A percentile compares a stretch with the other conserved stretches of the same genome.
phyloP scores from a whole-genome alignment of 2,113 vertebrate species.

The Elgaria multicarinata region DNA sequence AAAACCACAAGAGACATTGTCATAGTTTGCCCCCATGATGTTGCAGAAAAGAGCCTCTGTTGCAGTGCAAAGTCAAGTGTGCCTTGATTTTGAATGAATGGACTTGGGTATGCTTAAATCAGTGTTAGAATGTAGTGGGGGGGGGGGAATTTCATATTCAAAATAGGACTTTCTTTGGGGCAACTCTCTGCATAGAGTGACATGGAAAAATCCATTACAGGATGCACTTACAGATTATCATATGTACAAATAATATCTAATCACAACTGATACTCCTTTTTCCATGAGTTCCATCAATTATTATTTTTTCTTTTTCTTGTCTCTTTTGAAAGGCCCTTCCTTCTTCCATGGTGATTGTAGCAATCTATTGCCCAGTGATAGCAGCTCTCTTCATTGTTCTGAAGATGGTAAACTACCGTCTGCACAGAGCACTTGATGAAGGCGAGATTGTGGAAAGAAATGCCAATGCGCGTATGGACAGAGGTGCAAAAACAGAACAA shows the following conservation, averaged over 20 bases:
- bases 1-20: neutral
- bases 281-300: neutral
- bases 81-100: neutral
- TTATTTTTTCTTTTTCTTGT: conserved; percentile 45
- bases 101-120: neutral
- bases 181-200: neutral
- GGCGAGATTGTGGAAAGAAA: conserved; percentile 93
- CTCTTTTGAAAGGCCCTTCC: conserved; percentile 88
- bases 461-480: conserved; percentile 82
- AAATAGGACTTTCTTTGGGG: neutral
- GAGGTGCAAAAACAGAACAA: conserved; percentile 82
- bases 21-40: neutral
- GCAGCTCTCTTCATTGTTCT: conserved; percentile 93
- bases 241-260: neutral
- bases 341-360: conserved; percentile 96
- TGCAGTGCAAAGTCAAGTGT: neutral
- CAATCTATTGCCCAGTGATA: conserved; percentile 96
- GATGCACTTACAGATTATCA: neutral
- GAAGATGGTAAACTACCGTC: conserved; percentile 95
- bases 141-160: no score
- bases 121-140: neutral
- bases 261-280: neutral
- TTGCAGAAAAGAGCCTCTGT: neutral
- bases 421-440: conserved; percentile 95
- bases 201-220: neutral